Percentiles rank a stretch among this genome's conserved stretches.
phyloP scores from a whole-genome alignment of 2,888 invertebrate species.

The Lypha dubia region DNA sequence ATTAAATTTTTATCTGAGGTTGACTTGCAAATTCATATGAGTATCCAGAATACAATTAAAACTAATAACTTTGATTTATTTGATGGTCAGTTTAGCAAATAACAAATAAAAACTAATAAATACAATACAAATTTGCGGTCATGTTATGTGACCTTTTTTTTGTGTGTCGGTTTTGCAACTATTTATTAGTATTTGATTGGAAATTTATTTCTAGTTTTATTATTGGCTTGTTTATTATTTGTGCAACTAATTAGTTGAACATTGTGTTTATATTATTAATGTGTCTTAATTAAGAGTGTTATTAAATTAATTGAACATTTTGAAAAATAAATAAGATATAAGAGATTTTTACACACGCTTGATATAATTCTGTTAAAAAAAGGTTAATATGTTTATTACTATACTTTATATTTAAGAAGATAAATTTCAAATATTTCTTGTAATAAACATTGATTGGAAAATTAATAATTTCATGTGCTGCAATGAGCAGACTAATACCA shows the following conservation, averaged over 20 bases:
- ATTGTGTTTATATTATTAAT: constrained; percentile 20
- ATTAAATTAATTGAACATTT: not conserved
- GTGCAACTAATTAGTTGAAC: constrained; percentile 23
- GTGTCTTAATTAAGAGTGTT: not conserved
- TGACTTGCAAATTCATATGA: not conserved
- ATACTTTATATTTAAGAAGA: too few species aligned
- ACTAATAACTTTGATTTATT: constrained; percentile 65
- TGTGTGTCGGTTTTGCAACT: not conserved
- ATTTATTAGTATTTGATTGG: constrained; percentile 34
- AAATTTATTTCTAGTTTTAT: constrained; percentile 24
- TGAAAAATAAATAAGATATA: not conserved
- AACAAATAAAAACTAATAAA: constrained; percentile 48
- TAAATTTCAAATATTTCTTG: too few species aligned
- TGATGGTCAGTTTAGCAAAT: constrained; percentile 53
- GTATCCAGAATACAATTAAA: constrained; percentile 49
- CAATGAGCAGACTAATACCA: too few species aligned
- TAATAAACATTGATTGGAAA: too few species aligned
- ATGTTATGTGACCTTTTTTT: constrained; percentile 2
- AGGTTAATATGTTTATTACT: too few species aligned
- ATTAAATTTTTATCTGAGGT: not conserved
- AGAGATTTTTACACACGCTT: not conserved
- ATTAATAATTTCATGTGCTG: too few species aligned
- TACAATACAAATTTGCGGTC: constrained; percentile 51
- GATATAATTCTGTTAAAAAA: not conserved
- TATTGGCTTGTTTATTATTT: constrained; percentile 36